Evolutionary conservation across 2,888 invertebrate genomes (phyloP).

Genomic region (Pegoplata infirma): DNA sequence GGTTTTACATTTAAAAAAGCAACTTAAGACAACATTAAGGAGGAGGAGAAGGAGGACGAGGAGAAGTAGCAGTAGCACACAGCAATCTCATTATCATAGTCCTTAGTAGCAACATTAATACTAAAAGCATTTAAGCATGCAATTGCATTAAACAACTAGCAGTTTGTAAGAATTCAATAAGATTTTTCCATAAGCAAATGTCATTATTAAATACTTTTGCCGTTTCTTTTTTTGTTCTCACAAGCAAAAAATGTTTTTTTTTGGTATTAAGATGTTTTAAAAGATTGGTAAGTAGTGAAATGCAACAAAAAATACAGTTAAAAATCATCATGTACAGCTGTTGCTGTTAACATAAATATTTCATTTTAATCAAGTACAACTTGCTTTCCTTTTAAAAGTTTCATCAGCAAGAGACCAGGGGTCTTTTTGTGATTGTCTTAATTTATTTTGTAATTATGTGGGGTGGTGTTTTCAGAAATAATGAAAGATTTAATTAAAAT

Average conservation of each 20-base stretch:
- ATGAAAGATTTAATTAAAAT: neutral
- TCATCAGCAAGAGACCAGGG: neutral
- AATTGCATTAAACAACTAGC: neutral
- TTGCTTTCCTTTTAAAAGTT: neutral
- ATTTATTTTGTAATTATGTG: neutral
- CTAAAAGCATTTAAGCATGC: neutral
- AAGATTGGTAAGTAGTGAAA: neutral
- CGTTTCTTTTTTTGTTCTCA: neutral
- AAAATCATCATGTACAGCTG: neutral
- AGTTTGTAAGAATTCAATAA: neutral
- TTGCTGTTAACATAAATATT: neutral
- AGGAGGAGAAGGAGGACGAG: no score
- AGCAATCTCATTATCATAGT: neutral
- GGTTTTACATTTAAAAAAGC: conserved; percentile 34
- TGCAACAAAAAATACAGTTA: no score
- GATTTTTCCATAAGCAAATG: neutral
- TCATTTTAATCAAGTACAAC: no score
- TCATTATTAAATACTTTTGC: neutral
- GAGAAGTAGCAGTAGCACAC: neutral
- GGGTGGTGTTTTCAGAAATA: neutral
- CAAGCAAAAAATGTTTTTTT: neutral
- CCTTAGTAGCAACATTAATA: neutral
- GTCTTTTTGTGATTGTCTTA: neutral
- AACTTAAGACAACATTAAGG: neutral
- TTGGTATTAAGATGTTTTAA: neutral